These are phyloP conservation scores for Boleophthalmus pectinirostris DNA, from an alignment of 2,113 vertebrate species.

Conservation along the genomic window DNA sequence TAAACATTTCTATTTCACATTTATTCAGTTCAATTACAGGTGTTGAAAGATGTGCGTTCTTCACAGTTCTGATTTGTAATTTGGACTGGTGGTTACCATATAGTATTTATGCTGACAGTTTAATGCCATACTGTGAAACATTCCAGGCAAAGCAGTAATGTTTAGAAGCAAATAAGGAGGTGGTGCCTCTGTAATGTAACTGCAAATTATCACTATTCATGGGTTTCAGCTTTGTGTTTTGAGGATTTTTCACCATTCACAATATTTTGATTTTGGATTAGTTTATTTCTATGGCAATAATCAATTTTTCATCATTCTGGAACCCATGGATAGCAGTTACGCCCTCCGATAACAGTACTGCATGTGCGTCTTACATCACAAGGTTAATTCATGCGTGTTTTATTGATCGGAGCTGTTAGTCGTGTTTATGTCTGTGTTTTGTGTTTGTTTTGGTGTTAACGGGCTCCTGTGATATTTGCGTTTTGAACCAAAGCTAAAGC, in stretches of 20 bases:
- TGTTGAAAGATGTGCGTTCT: too few relatives aligned
- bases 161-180: not conserved
- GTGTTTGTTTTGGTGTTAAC: slow-evolving; percentile 16
- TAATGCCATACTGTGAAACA: not conserved
- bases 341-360: slow-evolving; percentile 8
- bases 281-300: too few relatives aligned
- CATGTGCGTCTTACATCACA: slow-evolving; percentile 29
- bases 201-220: too few relatives aligned
- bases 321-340: too few relatives aligned
- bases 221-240: too few relatives aligned
- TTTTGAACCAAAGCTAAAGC: not conserved
- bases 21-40: not conserved
- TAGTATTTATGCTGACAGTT: not conserved
- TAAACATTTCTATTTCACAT: not conserved
- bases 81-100: not conserved
- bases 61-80: too few relatives aligned
- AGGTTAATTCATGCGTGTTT: slow-evolving; percentile 30
- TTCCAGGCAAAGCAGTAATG: not conserved
- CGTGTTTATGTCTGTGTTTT: slow-evolving; percentile 26
- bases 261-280: too few relatives aligned
- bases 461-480: not conserved
- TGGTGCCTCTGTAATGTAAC: too few relatives aligned
- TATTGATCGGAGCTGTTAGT: slow-evolving; percentile 17
- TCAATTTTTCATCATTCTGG: too few relatives aligned
- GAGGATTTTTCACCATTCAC: too few relatives aligned